Conservation (phyloP, 2,113 vertebrate genomes). For the Engraulis encrasicolus region DNA sequence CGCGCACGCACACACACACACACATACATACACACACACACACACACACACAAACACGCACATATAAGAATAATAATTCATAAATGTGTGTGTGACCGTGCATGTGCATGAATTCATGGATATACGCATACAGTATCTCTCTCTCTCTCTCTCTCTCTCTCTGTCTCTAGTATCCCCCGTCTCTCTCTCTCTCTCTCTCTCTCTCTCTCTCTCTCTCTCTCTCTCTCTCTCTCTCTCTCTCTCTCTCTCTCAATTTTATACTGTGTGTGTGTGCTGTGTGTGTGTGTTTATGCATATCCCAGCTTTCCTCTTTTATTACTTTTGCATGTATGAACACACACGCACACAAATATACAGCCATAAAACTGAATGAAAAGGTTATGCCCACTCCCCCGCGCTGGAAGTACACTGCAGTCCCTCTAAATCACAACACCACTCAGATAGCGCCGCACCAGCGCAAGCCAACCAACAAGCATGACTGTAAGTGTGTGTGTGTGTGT, state of each 20-base stretch:
- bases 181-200: no score
- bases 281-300: not conserved
- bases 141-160: no score
- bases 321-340: not conserved
- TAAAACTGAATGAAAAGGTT: conserved; percentile 18
- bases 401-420: conserved; percentile 1
- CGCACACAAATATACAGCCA: not conserved
- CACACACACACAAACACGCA: no score
- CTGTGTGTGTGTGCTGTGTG: not conserved
- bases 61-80: no score
- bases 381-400: not conserved
- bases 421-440: conserved; percentile 12
- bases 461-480: no score
- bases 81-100: no score
- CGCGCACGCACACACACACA: no score
- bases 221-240: not conserved
- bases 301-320: not conserved
- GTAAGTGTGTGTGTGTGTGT: no score
- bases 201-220: conserved; percentile 39
- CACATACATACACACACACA: no score
- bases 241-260: not conserved
- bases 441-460: not conserved
- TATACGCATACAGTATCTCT: no score
- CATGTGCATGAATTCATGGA: no score
- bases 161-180: no score